These are phyloP conservation scores for Aphaenogaster ashmeadi DNA, from an alignment of 1,140 invertebrate genomes.

Conservation along the genomic window DNA sequence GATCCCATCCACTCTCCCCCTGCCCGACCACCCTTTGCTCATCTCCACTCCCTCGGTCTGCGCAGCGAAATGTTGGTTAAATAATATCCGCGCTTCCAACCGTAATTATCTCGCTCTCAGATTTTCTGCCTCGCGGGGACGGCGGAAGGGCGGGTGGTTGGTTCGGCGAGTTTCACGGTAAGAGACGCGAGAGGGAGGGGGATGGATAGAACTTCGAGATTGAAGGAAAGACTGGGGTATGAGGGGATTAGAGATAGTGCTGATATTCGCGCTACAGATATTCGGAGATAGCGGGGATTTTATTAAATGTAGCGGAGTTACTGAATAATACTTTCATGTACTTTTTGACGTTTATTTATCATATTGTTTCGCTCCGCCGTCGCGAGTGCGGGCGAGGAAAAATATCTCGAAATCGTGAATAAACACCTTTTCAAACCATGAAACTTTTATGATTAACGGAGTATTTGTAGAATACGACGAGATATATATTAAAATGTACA, in stretches of 20 bases:
- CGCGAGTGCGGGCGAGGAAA: conserved; percentile 12
- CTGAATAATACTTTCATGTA: conserved; percentile 52
- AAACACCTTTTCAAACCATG: conserved; percentile 39
- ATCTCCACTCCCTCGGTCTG: conserved; percentile 71
- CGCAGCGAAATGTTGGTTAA: conserved; percentile 84
- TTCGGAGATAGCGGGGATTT: conserved; percentile 23
- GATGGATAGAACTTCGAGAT: conserved; percentile 75
- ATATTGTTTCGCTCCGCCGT: conserved; percentile 40
- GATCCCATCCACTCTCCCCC: conserved; percentile 20
- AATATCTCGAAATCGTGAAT: conserved; percentile 43
- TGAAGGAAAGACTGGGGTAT: conserved; percentile 71
- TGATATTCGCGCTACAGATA: conserved; percentile 74
- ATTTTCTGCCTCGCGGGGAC: conserved; percentile 81
- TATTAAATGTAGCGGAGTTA: conserved; percentile 51
- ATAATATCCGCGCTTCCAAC: conserved; percentile 84
- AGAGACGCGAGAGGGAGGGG: conserved; percentile 52
- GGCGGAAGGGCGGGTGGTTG: conserved; percentile 52
- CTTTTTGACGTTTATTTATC: conserved; percentile 58
- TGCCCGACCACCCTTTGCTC: conserved; percentile 61
- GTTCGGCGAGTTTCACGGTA: conserved; percentile 50
- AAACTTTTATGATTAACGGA: conserved; percentile 48
- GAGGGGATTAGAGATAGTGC: conserved; percentile 74
- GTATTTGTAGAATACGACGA: conserved; percentile 8
- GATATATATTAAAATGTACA: not conserved
- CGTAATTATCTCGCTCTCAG: conserved; percentile 85